These are phyloP conservation scores for Phaonia tiefii DNA, from an alignment of 2,888 invertebrate genomes.

Conservation along the genomic window DNA sequence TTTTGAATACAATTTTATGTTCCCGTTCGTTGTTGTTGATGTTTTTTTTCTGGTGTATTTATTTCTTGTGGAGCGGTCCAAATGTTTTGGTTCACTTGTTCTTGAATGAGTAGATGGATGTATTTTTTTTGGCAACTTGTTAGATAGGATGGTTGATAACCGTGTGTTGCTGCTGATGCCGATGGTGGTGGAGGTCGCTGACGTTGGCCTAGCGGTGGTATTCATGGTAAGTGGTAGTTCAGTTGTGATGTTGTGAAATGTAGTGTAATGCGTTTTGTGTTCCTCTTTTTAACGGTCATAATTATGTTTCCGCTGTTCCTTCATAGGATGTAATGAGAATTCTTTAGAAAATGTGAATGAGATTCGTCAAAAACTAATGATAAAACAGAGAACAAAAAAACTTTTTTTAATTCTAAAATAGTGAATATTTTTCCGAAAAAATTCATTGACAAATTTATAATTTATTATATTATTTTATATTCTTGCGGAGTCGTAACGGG, in stretches of 20 bases:
- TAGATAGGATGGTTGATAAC: neutral
- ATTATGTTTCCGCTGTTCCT: too few species aligned
- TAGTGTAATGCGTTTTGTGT: slow-evolving; percentile 16
- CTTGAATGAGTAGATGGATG: neutral
- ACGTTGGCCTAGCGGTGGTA: too few species aligned
- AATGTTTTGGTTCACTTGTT: slow-evolving; percentile 7
- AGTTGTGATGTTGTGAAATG: slow-evolving; percentile 14
- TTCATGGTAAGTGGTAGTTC: slow-evolving; percentile 40
- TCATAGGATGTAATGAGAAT: too few species aligned
- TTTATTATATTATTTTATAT: too few species aligned
- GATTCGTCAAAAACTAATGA: too few species aligned
- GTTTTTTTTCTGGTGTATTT: neutral
- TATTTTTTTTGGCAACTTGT: neutral
- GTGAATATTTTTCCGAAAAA: too few species aligned
- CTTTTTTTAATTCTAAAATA: too few species aligned
- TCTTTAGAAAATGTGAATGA: too few species aligned
- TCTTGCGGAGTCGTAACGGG: too few species aligned
- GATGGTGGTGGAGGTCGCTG: too few species aligned
- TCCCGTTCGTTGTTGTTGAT: neutral
- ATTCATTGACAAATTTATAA: too few species aligned
- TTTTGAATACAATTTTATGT: slow-evolving; percentile 12
- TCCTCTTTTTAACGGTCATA: slow-evolving; percentile 4
- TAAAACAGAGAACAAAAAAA: too few species aligned
- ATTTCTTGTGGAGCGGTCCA: neutral
- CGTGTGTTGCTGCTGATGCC: neutral